Evolutionary conservation across 1,140 invertebrate species (phyloP), one percentile per base, ranked within the genome.

Genomic region (Fopius arisanus): DNA sequence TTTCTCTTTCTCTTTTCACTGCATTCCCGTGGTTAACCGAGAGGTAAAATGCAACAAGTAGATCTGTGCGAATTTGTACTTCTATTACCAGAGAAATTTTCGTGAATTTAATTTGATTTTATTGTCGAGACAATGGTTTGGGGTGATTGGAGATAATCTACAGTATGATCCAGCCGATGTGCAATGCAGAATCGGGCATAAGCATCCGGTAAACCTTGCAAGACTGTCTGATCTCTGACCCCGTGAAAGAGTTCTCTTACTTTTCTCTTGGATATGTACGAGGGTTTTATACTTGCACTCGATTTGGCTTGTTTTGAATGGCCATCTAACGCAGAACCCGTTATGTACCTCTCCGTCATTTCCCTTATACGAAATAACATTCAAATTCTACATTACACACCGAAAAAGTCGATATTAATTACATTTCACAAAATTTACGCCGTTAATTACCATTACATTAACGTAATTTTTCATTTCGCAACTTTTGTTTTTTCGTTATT

Each of bases 211-310:
- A 83, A 84, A 59, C 54, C 54, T 59, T 28, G 78, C 80, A 80
- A 77, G 78, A 84, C 73, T 79, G 79, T 76, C 81, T 84, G 79
- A 84, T 82, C 84, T 80, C 75, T 84, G 83, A 85, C 84, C 84
- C 79, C 54, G 23, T 28, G 76, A 74, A 72, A 67, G 77, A 82
- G 72, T 80, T 81, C 81, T 82, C 70, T 40, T 59, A 41, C 70
- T 72, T 23, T 40, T 72, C 40, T 66, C 62, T 70, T 70, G 21
- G 59, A 7, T 62, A 70, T 31, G 41, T 67, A 9, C 23, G 26
- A n/a, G 21, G n/a, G 29, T 14, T 70, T 71, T 71, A 71, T 71
- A 71, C 54, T 71, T 71, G 28, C 31, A 59, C 31, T 62, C 43
- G 10, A 48, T 48, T 63, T 68, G 67, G 19, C 41, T 21, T 43